phyloP scores from a whole-genome alignment of 2,113 vertebrate species.

The Lonchura striata region DNA sequence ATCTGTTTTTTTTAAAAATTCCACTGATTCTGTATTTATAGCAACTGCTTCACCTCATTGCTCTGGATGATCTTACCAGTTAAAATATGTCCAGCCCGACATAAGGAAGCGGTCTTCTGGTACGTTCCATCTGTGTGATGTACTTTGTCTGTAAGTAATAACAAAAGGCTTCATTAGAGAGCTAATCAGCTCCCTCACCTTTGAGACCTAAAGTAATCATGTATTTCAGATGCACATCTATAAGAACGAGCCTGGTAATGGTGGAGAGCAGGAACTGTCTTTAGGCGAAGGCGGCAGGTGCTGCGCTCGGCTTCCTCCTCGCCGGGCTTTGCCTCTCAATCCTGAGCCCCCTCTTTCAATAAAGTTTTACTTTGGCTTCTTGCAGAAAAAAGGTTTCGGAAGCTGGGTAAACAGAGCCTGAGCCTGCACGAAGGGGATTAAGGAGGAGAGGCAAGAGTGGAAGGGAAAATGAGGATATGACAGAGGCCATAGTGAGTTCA shows the following conservation, averaged over 20 bases:
- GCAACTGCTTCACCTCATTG: background rate
- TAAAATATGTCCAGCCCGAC: background rate
- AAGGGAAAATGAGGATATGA: conserved; percentile 95
- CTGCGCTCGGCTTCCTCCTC: background rate
- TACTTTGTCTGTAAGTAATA: conserved; percentile 57
- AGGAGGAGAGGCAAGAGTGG: conserved; percentile 83
- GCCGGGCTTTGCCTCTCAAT: background rate
- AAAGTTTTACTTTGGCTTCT: conserved; percentile 72
- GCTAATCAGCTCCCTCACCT: conserved; percentile 61
- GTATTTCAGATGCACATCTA: conserved; percentile 65
- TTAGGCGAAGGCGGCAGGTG: background rate
- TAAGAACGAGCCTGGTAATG: conserved; percentile 16
- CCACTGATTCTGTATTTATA: background rate
- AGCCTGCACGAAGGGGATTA: conserved; percentile 66
- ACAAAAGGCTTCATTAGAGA: conserved; percentile 54
- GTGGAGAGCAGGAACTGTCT: background rate
- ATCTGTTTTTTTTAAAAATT: background rate
- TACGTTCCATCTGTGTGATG: conserved; percentile 25
- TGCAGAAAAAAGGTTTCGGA: conserved; percentile 63
- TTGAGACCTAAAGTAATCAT: conserved; percentile 57
- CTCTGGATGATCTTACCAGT: background rate
- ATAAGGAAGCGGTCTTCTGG: background rate
- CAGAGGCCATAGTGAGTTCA: conserved; percentile 93
- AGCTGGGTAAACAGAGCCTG: conserved; percentile 61
- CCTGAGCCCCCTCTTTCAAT: conserved; percentile 60